A percentile compares a stretch with the other conserved stretches of the same genome.
Conservation (phyloP, 2,113 vertebrate species). For the Oxyruncus cristatus region DNA sequence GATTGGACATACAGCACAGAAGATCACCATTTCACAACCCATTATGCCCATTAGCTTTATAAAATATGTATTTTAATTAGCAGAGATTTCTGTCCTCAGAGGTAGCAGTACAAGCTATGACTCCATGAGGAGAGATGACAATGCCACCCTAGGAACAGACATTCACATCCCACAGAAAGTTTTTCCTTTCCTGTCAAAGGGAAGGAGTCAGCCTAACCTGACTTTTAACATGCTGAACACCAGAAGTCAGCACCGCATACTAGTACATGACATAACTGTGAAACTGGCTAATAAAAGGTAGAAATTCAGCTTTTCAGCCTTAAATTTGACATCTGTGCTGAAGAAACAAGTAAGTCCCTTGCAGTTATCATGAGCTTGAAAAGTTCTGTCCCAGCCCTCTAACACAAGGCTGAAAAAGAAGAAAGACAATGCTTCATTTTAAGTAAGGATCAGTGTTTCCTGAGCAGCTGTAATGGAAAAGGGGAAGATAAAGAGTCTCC, state of each 20-base stretch:
- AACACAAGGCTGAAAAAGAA: background rate
- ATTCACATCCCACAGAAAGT: background rate
- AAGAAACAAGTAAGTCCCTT: background rate
- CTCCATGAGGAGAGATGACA: background rate
- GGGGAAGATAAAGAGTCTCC: background rate
- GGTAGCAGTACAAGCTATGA: background rate
- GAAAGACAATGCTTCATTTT: background rate
- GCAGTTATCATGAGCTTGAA: background rate
- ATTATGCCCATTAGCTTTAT: background rate
- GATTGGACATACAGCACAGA: background rate
- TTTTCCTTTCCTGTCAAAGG: background rate
- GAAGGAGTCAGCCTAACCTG: background rate
- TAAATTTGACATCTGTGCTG: background rate
- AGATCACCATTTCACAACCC: background rate
- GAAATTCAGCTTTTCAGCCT: background rate
- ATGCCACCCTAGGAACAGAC: background rate
- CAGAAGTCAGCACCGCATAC: background rate
- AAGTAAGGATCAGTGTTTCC: background rate
- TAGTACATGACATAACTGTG: background rate
- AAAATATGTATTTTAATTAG: background rate
- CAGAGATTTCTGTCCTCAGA: background rate
- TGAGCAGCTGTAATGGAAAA: background rate
- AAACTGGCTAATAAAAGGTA: background rate
- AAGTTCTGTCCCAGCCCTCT: background rate
- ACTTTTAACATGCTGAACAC: background rate